A percentile compares a stretch with the other conserved stretches of the same genome.
phyloP scores from a whole-genome alignment of 2,113 vertebrate genomes.

The Barbus barbus region DNA sequence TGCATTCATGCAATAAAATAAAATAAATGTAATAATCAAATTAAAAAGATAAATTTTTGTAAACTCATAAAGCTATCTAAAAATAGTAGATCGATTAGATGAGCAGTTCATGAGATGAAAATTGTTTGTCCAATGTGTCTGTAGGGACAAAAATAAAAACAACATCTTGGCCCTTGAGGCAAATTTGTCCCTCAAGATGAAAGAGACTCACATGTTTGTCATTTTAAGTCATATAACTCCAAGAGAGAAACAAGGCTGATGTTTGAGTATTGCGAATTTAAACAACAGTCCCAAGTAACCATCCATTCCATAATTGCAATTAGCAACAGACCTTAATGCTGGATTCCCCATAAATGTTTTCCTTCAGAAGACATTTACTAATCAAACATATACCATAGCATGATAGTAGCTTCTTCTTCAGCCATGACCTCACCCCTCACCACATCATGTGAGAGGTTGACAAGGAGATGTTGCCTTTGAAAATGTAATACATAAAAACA shows the following conservation, averaged over 20 bases:
- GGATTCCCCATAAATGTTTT: background rate
- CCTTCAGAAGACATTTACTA: background rate
- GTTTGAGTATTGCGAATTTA: background rate
- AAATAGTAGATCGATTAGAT: background rate
- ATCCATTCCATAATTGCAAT: background rate
- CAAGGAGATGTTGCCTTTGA: slow-evolving; percentile 2
- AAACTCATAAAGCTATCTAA: background rate
- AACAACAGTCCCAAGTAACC: background rate
- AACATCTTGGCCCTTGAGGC: background rate
- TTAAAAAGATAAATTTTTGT: background rate
- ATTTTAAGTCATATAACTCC: background rate
- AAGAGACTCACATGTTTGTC: background rate
- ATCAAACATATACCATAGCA: background rate
- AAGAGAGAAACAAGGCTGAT: background rate
- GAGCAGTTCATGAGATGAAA: background rate
- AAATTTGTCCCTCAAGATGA: background rate
- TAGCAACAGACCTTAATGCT: background rate
- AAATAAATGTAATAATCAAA: no score
- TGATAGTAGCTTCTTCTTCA: background rate
- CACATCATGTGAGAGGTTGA: background rate
- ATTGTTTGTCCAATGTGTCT: background rate
- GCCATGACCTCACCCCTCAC: background rate
- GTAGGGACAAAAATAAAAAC: background rate
- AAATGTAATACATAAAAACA: background rate
- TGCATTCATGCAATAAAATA: no score